Base-by-base conservation (phyloP, 2,113 vertebrate genomes). In the Egretta garzetta region DNA sequence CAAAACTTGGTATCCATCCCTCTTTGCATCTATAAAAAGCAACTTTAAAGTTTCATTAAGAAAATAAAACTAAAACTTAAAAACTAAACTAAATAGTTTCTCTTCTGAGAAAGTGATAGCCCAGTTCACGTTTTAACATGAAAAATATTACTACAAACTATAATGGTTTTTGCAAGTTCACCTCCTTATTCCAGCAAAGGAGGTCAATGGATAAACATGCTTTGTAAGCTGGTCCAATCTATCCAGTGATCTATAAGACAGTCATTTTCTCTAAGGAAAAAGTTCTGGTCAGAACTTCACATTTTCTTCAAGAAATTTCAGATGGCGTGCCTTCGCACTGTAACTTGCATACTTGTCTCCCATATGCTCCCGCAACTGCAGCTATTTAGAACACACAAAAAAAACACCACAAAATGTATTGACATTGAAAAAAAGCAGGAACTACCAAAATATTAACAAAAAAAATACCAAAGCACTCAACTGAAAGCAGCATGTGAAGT, bases 231-330 rank as follows among this genome's bases (percentile, higher is more conserved):
- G 90, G 64, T 95, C 75, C 86, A 72, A 37, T 93, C 74, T 94
- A 64, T 27, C 26, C 37, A 18, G 88, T 67, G 71, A 68, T 56
- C 41, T 96, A 52, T 56, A 86, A 94, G 96, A 66, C 50, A 80
- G 72, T 96, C 96, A 14, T 88, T 59, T 91, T 55, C 59, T 84
- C 41, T 64, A 60, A 88, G 72, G 77, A 80, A 60, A 50, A 32
- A 8, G 8, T 49, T 91, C 55, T 75, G 79, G 49, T 98, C 97
- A 99, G 97, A 99, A 98, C 86, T 98, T 98, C 96, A 99, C 92
- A 90, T 98, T 97, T 98, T 99, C 99, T 98, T 99, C 99, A 88
- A 99, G 99, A 94, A 99, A 99, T 95, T 99, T 99, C 45, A 99
- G 97, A 76, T 99, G 99, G 35, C 98, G 99, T 95, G 99, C 99